These are phyloP conservation scores for Notoglanidium macrostoma DNA, from an alignment of 2,797 vertebrate genomes.

Conservation along the genomic window DNA sequence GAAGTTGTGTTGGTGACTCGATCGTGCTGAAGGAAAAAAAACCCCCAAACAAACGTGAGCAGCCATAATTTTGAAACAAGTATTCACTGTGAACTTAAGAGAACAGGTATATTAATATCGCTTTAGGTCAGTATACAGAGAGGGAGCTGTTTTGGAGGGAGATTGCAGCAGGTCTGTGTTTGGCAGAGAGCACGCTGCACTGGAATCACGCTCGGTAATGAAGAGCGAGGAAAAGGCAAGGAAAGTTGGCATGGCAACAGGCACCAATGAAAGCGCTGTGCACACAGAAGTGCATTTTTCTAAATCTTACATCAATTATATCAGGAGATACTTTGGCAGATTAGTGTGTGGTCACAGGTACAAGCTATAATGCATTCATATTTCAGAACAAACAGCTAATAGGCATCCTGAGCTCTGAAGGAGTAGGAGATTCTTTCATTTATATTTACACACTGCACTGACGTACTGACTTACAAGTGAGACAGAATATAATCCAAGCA, in stretches of 20 bases:
- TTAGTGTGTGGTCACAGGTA: slow-evolving; percentile 13
- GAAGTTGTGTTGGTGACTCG: background rate
- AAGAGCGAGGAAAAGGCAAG: slow-evolving; percentile 52
- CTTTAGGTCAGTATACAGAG: slow-evolving; percentile 19
- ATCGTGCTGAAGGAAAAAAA: background rate
- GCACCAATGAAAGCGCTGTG: slow-evolving; percentile 69
- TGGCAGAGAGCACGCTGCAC: slow-evolving; percentile 63
- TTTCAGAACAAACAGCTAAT: slow-evolving; percentile 23
- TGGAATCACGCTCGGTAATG: slow-evolving; percentile 65
- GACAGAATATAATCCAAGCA: background rate
- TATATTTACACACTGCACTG: slow-evolving; percentile 18
- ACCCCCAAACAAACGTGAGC: background rate
- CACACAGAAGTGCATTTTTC: slow-evolving; percentile 66
- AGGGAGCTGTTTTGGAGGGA: slow-evolving; percentile 20
- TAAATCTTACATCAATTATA: slow-evolving; percentile 47
- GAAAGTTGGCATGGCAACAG: slow-evolving; percentile 74
- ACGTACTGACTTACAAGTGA: background rate
- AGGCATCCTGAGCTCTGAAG: background rate
- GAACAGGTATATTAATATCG: slow-evolving; percentile 15
- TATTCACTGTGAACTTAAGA: background rate
- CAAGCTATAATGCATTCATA: background rate
- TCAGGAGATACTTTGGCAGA: slow-evolving; percentile 39
- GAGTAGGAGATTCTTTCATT: background rate
- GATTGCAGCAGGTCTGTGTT: slow-evolving; percentile 53
- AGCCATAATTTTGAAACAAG: slow-evolving; percentile 15